Evolutionary conservation across 2,888 invertebrate species (phyloP).

Genomic region (Halictus quadricinctus): DNA sequence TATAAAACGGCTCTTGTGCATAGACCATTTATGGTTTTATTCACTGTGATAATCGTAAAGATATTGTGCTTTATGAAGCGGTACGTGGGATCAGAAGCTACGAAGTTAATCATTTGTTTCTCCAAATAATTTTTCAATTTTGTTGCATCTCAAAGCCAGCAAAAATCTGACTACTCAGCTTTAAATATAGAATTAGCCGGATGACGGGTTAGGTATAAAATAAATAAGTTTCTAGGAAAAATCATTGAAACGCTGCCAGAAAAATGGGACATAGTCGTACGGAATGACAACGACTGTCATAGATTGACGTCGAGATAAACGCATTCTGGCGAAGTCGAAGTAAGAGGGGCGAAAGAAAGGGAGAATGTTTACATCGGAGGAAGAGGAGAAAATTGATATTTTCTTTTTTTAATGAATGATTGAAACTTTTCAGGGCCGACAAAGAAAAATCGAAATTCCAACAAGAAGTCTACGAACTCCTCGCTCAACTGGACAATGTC

Average conservation of each 20-base stretch:
- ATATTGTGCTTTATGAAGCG: background rate
- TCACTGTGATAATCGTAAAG: too few species aligned
- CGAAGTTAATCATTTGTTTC: background rate
- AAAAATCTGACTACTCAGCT: background rate
- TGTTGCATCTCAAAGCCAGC: background rate
- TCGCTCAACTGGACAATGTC: conserved; percentile 96
- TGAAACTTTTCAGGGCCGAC: conserved; percentile 91
- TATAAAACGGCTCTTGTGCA: background rate
- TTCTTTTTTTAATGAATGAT: background rate
- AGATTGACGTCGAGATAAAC: background rate
- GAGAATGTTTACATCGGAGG: background rate
- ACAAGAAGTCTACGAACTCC: conserved; percentile 98
- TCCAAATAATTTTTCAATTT: background rate
- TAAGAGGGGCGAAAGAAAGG: background rate
- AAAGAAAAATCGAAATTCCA: conserved; percentile 99
- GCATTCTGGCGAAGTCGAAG: background rate
- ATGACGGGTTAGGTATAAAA: background rate
- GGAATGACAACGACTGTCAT: background rate
- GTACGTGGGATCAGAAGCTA: background rate
- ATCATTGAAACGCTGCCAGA: background rate
- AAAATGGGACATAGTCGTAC: background rate
- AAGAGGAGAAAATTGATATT: background rate
- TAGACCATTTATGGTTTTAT: too few species aligned
- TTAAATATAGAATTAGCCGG: background rate
- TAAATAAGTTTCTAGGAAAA: background rate